Base-by-base conservation (phyloP, 2,797 vertebrate species). In the Hemibagrus guttatus region DNA sequence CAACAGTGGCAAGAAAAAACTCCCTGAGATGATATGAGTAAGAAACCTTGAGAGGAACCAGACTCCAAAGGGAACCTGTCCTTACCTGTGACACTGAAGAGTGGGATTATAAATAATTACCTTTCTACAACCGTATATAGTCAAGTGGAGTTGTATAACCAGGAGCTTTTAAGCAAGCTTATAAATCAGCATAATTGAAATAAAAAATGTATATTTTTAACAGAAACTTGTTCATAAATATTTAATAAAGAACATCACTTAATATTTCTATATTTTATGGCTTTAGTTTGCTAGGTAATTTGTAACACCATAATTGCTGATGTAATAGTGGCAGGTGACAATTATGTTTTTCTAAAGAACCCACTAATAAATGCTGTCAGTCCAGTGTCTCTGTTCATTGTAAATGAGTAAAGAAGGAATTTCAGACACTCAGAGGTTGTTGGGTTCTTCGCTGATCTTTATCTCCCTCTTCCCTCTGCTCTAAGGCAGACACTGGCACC, bases 401-500 rank as follows among this genome's bases (percentile, higher is more conserved):
- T 66, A 81, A 49, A 49, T 64, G 26, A 64, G 11, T 49, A 16
- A 42, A 61, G 35, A 6, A 63, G 7, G 39, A 63, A 81, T 28
- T 81, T 63, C 23, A 46, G 7, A 64, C 14, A 74, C n/a, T n/a
- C 42, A 74, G 26, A 35, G 4, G 56, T 52, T 49, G 16, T 90
- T 89, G 90, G 88, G 28, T n/a, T 42, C 82, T 79, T 19, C 46
- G 58, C 35, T 82, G 46, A 68, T 54, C 66, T 58, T 78, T 59
- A 26, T 56, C 74, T 61, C n/a, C 64, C 6, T 76, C 6, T 19
- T 23, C 17, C 2, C 81, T 56, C n/a, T 82, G 68, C 58, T 75
- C 61, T n/a, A 71, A 80, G 68, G 85, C 81, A 88, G 87, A 86
- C 75, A 83, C 92, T 95, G 95, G 91, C 95, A 93, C 92, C 95